phyloP scores from a whole-genome alignment of 2,113 vertebrate genomes.

The Scartelaos histophorus region DNA sequence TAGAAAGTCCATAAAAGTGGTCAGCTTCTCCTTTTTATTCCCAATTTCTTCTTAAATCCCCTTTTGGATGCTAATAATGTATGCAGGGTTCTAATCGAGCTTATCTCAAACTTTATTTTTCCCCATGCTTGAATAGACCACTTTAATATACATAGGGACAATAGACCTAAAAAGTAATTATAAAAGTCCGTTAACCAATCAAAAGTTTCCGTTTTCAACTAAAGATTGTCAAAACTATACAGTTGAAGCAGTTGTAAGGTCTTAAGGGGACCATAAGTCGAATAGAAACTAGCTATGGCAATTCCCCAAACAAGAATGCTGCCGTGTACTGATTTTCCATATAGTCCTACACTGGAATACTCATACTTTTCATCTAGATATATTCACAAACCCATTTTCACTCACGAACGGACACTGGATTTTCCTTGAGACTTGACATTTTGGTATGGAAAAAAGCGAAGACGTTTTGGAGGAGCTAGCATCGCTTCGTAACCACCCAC shows the following conservation, averaged over 20 bases:
- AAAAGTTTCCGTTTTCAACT: neutral
- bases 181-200: no score
- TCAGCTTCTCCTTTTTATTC: no score
- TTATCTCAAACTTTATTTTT: no score
- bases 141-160: no score
- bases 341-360: constrained; percentile 27
- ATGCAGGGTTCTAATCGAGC: no score
- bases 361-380: constrained; percentile 36
- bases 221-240: neutral
- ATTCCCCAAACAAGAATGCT: constrained; percentile 11
- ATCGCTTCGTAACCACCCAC: constrained; percentile 41
- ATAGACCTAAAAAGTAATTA: neutral
- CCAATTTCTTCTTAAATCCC: no score
- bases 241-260: neutral
- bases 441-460: constrained; percentile 23
- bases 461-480: constrained; percentile 43
- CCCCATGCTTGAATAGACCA: no score
- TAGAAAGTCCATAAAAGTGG: no score
- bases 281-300: constrained; percentile 19
- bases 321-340: constrained; percentile 26
- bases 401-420: constrained; percentile 44
- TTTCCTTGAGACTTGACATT: constrained; percentile 42
- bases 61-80: no score
- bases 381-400: constrained; percentile 47
- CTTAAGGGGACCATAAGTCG: constrained; percentile 2